These are phyloP conservation scores for Corynorhinus townsendii DNA, from an alignment of 2,113 vertebrate species.

Conservation along the genomic window DNA sequence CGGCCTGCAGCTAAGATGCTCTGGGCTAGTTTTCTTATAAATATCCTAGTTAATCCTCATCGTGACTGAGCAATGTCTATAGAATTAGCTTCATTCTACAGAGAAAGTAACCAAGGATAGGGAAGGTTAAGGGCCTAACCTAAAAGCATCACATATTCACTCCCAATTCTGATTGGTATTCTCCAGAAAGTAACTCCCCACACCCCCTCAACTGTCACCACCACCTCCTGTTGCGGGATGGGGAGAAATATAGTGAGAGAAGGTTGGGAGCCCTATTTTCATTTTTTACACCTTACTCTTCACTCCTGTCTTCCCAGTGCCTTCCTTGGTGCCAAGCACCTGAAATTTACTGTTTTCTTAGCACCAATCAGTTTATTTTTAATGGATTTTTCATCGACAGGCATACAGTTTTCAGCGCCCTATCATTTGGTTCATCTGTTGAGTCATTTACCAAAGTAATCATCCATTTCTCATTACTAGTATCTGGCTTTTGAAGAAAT, in stretches of 20 bases:
- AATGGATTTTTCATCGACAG: not conserved
- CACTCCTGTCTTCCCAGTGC: not conserved
- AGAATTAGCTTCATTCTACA: not conserved
- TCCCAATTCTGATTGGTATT: not conserved
- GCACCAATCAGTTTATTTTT: not conserved
- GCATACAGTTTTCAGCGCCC: not conserved
- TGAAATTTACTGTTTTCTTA: not conserved
- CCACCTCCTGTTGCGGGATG: not conserved
- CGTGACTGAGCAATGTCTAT: not conserved
- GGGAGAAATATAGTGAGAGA: not conserved
- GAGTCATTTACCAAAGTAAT: not conserved
- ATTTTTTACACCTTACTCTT: not conserved
- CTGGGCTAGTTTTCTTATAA: not conserved
- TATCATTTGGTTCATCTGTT: not conserved
- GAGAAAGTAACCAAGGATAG: not conserved
- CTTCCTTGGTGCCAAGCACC: not conserved
- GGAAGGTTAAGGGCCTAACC: not conserved
- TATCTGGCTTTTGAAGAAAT: not conserved
- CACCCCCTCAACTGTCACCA: too few species aligned
- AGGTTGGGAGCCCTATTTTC: not conserved
- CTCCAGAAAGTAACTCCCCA: not conserved
- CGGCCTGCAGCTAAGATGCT: not conserved
- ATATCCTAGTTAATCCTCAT: not conserved
- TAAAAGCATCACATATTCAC: not conserved
- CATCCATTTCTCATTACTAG: not conserved